phyloP scores from a whole-genome alignment of 1,140 invertebrate genomes.

The Atta cephalotes region DNA sequence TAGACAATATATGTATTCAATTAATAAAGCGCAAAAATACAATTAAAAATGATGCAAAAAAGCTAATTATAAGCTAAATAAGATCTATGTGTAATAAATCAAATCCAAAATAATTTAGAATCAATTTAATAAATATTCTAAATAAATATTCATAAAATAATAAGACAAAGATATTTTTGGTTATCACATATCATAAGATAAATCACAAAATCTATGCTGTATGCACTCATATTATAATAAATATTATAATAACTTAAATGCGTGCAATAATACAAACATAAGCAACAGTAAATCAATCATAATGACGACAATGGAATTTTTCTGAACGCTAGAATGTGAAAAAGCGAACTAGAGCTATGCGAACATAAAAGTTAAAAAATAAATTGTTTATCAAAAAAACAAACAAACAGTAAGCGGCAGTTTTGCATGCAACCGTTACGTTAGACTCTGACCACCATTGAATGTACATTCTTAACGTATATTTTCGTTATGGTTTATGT shows the following conservation, averaged over 20 bases:
- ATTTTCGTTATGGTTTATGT: slow-evolving; percentile 6
- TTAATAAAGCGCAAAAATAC: slow-evolving; percentile 46
- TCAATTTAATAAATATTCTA: neutral
- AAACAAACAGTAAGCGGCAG: slow-evolving; percentile 72
- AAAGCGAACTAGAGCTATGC: slow-evolving; percentile 35
- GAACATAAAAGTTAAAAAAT: slow-evolving; percentile 47
- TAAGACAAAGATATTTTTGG: neutral
- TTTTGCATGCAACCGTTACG: slow-evolving; percentile 79
- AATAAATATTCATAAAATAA: slow-evolving; percentile 26
- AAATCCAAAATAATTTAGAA: neutral
- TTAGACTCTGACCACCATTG: slow-evolving; percentile 78
- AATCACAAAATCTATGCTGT: neutral
- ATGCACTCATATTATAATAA: neutral
- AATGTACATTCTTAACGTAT: slow-evolving; percentile 48
- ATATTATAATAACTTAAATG: neutral
- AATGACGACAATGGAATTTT: slow-evolving; percentile 27
- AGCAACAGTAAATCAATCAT: slow-evolving; percentile 32
- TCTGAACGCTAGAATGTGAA: neutral
- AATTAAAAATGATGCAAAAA: slow-evolving; percentile 9
- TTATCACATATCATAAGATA: neutral
- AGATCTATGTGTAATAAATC: neutral
- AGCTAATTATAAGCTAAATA: slow-evolving; percentile 10
- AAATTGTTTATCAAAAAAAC: slow-evolving; percentile 62
- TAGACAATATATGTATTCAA: slow-evolving; percentile 29
- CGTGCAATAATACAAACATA: slow-evolving; percentile 24